Evolutionary conservation across 1,140 invertebrate species (phyloP), one percentile per base, ranked within the genome.

Genomic region (Schlechtendalia chinensis): DNA sequence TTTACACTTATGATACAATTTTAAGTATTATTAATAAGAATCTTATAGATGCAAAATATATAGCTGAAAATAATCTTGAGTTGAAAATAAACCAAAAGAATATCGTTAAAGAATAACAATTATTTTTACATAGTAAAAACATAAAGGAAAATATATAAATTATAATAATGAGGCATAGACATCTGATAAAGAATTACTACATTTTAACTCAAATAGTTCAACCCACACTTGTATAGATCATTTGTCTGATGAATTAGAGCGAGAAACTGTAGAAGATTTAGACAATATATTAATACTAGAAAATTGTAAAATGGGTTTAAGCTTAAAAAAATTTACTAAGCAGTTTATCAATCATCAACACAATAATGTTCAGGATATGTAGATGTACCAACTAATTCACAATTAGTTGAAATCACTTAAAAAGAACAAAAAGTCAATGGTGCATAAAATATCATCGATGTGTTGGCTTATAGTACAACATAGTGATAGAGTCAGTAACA

Each of bases 101-200:
- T 63, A 29, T 63, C 29, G 27, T 63, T 63, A 29, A 29, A 29
- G 27, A 63, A 63, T 29, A 63, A 3, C 59, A n/a, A 29, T 63
- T 63, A 63, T 63, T 63, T 63, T 59, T 63, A n/a, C n/a, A n/a
- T 63, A 63, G 29, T n/a, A 63, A 63, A 45, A 63, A 29, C 59
- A n/a, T n/a, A n/a, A n/a, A n/a, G n/a, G n/a, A n/a, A n/a, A n/a
- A n/a, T 29, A 61, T 11, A 63, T 14, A 10, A 11, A 63, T 12
- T 27, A 27, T 59, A 59, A 59, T 59, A 27, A 14, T 59, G 19
- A 59, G 27, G 27, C 12, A 27, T 29, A 63, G 29, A 19, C 16
- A 63, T 29, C 29, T 17, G 17, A 29, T 29, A 19, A 61, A 61
- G 59, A 63, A 63, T 0, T 63, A 22, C 22, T 63, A 63, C 1